phyloP scores from a whole-genome alignment of 2,888 invertebrate species.

The Vandiemenella viatica region DNA sequence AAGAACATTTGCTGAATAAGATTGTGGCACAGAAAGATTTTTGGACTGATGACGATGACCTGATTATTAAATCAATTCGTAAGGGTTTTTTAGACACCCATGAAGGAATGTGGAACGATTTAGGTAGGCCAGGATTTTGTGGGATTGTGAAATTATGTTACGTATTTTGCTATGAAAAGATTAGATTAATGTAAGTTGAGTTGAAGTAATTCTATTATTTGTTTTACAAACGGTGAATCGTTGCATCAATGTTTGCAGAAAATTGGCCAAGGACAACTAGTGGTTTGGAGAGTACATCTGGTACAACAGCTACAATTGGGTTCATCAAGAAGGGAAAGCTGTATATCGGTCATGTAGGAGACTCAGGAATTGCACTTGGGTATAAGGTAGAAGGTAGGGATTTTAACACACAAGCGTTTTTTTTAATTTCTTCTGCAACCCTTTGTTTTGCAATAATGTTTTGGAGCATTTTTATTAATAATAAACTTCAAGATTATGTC shows the following conservation, averaged over 20 bases:
- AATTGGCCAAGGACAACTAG: constrained; percentile 95
- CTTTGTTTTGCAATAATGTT: too few species aligned
- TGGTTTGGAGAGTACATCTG: constrained; percentile 90
- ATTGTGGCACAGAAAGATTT: constrained; percentile 84
- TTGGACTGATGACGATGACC: constrained; percentile 88
- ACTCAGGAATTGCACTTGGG: constrained; percentile 86
- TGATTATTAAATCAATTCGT: constrained; percentile 81
- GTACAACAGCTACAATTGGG: constrained; percentile 91
- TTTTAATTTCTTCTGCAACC: background rate
- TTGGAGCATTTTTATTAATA: too few species aligned
- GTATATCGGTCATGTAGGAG: constrained; percentile 97
- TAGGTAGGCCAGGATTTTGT: too few species aligned
- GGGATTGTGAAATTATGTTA: too few species aligned
- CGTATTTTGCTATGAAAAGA: too few species aligned
- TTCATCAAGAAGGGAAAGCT: constrained; percentile 88
- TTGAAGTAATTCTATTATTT: too few species aligned
- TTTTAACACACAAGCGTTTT: background rate
- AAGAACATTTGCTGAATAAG: constrained; percentile 86
- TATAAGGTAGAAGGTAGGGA: constrained; percentile 41
- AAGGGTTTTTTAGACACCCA: constrained; percentile 94
- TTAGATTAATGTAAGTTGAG: too few species aligned
- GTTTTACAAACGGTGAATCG: too few species aligned
- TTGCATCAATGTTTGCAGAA: constrained; percentile 37
- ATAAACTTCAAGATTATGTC: too few species aligned
- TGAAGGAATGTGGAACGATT: constrained; percentile 93